Base-by-base conservation (phyloP, 2,888 invertebrate species). In the Mythimna loreyi region DNA sequence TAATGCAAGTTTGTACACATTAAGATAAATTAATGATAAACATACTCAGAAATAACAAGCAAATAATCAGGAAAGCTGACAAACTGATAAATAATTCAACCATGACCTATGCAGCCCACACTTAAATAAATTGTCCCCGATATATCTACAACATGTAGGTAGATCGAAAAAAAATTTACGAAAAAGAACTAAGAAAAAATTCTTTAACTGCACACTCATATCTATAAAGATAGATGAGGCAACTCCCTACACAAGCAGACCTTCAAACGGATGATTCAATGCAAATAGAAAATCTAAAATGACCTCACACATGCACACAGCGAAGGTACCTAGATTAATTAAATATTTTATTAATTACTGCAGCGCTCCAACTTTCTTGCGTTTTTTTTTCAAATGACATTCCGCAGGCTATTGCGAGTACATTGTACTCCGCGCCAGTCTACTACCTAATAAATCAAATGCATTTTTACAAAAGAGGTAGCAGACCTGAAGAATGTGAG, bases 401-500 rank as follows among this genome's bases (percentile, higher is more conserved):
- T 56, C 59, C 9, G 59, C 33, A 33, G 56, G 21, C 43, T 61
- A 66, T 56, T 8, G 47, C 28, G 61, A 63, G 63, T 63, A 70
- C 73, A 56, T 65, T 63, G 62, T 68, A 72, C 67, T 67, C 56
- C 19, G 16, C 56, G 65, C 53, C 62, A 67, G 75, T 78, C 66
- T 82, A 83, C 75, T 86, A 83, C 82, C 78, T 78, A 87, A 67
- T 90, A 92, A 92, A 91, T 91, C 86, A 86, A 83, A 83, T 87
- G 87, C 89, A 92, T 92, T 92, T 93, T 92, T 91, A 88, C 86
- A 89, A 88, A 89, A 89, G 84, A 91, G 86, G 93, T 92, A 91
- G 94, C 88, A 90, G 90, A 85, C 86, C 86, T 88, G 89, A 86
- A 85, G 89, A 89, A 92, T 90, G 90, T 93, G 94, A 95, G 89